Base-by-base conservation (phyloP, 2,113 vertebrate species). In the Vimba vimba region DNA sequence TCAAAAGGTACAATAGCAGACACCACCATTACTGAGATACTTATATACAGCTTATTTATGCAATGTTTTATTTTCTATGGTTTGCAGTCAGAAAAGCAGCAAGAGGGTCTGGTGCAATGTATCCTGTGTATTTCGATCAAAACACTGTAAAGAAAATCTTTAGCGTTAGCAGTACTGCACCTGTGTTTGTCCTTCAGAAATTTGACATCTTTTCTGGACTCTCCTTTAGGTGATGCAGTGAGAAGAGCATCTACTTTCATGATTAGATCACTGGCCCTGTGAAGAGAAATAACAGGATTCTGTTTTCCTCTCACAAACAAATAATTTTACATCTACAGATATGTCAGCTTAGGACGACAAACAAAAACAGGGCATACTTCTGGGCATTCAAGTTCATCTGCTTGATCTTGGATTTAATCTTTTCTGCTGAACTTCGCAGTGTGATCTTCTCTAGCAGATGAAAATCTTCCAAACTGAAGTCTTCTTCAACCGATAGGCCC, bases 181-280 rank as follows among this genome's bases (percentile, higher is more conserved):
- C 98, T 99, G 91, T 96, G 94, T 81, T 92, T 92, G 75, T 97
- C 95, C 94, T 95, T 96, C 79, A 92, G 82, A 87, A 99, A 95
- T 43, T 90, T 90, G 87, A 96, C 71, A 33, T 97, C 94, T 89
- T 94, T 95, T 73, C 96, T 95, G 87, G 91, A 66, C 45, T 95
- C 95, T 84, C 84, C 95, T 90, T 95, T 95, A 82, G 95, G 96
- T 87, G 96, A 94, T 60, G 97, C 96, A 0, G 95, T 95, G 45
- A 99, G 87, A 2, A 99, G 94, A 6, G 96, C 95, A 87, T 97
- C 97, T 57, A 97, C 92, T 94, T 97, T 98, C 98, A 99, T 99
- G 84, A 98, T 88, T 79, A 99, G 91, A 92, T 98, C 96, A 88
- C 96, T 97, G 85, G 95, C 94, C 50, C 97, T 99, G 77, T 50